Evolutionary conservation across 2,888 invertebrate species (phyloP).

Genomic region (Hypercompe scribonia): DNA sequence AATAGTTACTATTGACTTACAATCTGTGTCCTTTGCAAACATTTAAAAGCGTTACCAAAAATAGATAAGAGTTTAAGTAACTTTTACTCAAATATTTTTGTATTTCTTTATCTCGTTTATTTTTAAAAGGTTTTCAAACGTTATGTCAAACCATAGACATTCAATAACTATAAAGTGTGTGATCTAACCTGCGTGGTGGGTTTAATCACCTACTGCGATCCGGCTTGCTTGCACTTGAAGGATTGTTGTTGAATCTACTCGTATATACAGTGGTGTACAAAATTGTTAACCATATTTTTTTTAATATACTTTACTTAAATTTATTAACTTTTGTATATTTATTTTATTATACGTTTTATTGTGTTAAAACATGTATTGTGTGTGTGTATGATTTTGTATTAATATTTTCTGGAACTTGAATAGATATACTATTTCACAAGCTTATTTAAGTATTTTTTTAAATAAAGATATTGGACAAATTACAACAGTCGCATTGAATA

Average conservation of each 20-base stretch:
- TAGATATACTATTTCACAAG: background rate
- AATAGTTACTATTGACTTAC: conserved; percentile 20
- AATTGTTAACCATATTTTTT: conserved; percentile 13
- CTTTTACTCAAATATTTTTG: conserved; percentile 13
- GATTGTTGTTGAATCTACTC: conserved; percentile 29
- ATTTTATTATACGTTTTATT: no score
- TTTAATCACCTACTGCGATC: conserved; percentile 26
- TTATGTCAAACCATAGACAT: conserved; percentile 32
- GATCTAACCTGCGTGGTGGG: conserved; percentile 25
- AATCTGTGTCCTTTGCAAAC: conserved; percentile 44
- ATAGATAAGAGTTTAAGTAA: conserved; percentile 23
- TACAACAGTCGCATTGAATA: background rate
- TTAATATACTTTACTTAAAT: no score
- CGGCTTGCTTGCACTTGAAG: conserved; percentile 32
- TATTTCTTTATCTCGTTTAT: conserved; percentile 12
- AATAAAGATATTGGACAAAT: conserved; percentile 4
- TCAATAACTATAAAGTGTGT: conserved; percentile 46
- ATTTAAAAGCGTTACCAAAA: conserved; percentile 27
- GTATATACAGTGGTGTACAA: conserved; percentile 19
- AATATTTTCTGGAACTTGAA: background rate
- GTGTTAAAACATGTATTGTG: no score
- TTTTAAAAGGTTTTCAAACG: conserved; percentile 36
- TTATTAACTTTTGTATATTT: no score
- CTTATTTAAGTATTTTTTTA: background rate
- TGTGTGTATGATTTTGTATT: no score